Evolutionary conservation across 2,888 invertebrate genomes (phyloP).

Genomic region (Epsilonema sp.): DNA sequence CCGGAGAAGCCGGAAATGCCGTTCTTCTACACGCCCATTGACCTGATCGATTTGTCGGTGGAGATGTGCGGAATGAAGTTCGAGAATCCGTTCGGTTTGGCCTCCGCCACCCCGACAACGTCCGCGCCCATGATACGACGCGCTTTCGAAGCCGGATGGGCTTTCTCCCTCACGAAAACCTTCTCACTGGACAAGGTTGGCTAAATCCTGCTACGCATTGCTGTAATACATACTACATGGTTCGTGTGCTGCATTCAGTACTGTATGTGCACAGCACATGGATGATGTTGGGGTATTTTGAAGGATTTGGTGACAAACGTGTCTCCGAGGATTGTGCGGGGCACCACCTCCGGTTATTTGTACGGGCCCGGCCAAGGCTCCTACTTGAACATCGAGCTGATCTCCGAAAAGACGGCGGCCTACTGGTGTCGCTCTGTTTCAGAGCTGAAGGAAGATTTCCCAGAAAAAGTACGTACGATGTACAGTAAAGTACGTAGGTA

Average conservation of each 20-base stretch:
- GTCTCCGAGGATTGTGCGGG: slow-evolving; percentile 82
- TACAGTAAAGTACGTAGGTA: too few species aligned
- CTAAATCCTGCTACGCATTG: slow-evolving; percentile 13
- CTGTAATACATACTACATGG: background rate
- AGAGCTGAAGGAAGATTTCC: slow-evolving; percentile 78
- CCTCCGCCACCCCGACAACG: slow-evolving; percentile 89
- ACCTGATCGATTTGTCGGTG: slow-evolving; percentile 75
- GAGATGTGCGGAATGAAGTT: slow-evolving; percentile 80
- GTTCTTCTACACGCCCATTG: slow-evolving; percentile 74
- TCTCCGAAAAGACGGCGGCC: slow-evolving; percentile 79
- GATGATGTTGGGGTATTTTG: too few species aligned
- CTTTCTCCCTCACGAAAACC: slow-evolving; percentile 90
- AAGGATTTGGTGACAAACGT: slow-evolving; percentile 86
- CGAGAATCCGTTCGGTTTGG: slow-evolving; percentile 87
- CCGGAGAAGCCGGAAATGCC: slow-evolving; percentile 53
- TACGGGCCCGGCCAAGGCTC: slow-evolving; percentile 90
- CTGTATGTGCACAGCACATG: background rate
- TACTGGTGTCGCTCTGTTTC: slow-evolving; percentile 76
- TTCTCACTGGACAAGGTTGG: slow-evolving; percentile 83
- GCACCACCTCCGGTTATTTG: slow-evolving; percentile 60
- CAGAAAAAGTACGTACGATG: slow-evolving; percentile 45
- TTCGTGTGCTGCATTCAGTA: background rate
- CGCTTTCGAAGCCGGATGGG: slow-evolving; percentile 89
- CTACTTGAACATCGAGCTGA: slow-evolving; percentile 89
- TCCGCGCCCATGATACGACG: slow-evolving; percentile 80